phyloP scores from a whole-genome alignment of 1,140 invertebrate species.

The Scaptodrosophila lebanonensis region DNA sequence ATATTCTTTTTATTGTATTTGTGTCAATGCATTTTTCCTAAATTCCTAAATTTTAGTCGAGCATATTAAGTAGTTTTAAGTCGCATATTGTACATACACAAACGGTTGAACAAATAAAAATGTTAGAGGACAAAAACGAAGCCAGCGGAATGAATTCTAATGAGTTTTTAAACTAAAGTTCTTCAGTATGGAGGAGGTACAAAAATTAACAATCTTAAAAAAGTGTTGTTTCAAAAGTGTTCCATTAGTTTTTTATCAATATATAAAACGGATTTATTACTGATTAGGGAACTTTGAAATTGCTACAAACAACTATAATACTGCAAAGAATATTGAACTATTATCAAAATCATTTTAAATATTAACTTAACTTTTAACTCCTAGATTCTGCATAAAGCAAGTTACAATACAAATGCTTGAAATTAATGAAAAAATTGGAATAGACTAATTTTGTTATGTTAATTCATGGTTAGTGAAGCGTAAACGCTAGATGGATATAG shows the following conservation, averaged over 20 bases:
- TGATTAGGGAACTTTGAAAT: too few species aligned
- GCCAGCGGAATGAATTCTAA: conserved; percentile 13
- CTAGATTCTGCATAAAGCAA: too few species aligned
- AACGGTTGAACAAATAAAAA: conserved; percentile 20
- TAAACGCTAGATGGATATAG: conserved; percentile 25
- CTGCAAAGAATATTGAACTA: too few species aligned
- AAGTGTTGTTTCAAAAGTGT: too few species aligned
- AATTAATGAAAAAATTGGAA: background rate
- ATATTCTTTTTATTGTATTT: conserved; percentile 42
- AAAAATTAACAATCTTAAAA: too few species aligned
- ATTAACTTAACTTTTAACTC: too few species aligned
- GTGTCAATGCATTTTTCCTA: conserved; percentile 64
- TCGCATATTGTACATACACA: conserved; percentile 53
- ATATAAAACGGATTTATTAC: too few species aligned
- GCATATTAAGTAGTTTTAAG: conserved; percentile 56
- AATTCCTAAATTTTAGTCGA: conserved; percentile 51
- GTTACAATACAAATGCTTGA: too few species aligned
- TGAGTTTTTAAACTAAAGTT: background rate
- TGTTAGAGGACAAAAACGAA: conserved; percentile 2
- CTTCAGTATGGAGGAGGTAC: too few species aligned
- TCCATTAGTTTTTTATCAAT: too few species aligned
- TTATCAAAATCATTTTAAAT: too few species aligned
- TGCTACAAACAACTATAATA: too few species aligned
- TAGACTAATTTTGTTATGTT: background rate
- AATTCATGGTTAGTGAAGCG: conserved; percentile 18